Conservation (phyloP, 2,797 vertebrate species). For the Arremon brunneinucha region DNA sequence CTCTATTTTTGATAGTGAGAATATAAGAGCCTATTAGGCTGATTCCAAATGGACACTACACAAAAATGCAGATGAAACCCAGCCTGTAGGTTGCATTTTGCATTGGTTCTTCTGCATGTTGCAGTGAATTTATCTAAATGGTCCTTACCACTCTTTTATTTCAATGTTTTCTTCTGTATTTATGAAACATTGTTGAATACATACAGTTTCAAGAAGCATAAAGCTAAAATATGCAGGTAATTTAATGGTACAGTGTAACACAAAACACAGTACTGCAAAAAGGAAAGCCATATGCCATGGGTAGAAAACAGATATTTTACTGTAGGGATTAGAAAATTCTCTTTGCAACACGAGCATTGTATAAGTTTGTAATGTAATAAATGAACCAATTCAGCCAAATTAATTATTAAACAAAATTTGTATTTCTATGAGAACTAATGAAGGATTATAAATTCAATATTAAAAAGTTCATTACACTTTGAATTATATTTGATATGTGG, state of each 20-base stretch:
- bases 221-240: not conserved
- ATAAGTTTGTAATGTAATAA: not conserved
- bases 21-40: not conserved
- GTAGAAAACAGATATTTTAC: not conserved
- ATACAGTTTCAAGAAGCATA: not conserved
- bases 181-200: not conserved
- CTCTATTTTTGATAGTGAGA: not conserved
- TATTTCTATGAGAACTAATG: not conserved
- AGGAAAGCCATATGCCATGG: not conserved
- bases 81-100: not conserved
- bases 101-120: not conserved
- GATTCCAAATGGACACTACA: not conserved
- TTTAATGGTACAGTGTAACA: not conserved
- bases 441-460: conserved; percentile 10
- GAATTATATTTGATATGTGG: not conserved
- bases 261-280: not conserved
- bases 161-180: not conserved
- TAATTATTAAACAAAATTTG: conserved; percentile 10
- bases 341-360: not conserved
- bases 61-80: not conserved
- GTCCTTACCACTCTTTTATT: not conserved
- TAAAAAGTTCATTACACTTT: conserved; percentile 5
- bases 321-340: not conserved
- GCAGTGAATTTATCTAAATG: not conserved
- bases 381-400: not conserved